Base-by-base conservation (phyloP, 1,140 invertebrate genomes). In the Oppia nitens region DNA sequence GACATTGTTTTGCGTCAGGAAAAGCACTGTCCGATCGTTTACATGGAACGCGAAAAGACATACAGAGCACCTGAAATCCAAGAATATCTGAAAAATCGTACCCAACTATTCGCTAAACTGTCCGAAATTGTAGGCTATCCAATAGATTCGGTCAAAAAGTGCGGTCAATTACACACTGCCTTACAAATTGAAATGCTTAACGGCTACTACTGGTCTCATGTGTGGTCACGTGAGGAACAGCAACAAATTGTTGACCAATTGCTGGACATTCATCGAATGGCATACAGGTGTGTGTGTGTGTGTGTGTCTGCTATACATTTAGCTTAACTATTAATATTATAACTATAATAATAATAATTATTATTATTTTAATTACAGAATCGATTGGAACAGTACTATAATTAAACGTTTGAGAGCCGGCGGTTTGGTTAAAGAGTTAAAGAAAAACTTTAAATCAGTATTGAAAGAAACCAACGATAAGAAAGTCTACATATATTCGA, bases 401-500 rank as follows among this genome's bases (percentile, higher is more conserved):
- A 17, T 56, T 47, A 56, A 21, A 47, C 14, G 20, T 56, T 9
- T 23, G 4, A 20, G n/a, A 12, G 14, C 21, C 47, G 59, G 59
- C 12, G 21, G 29, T 20, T 23, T 60, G 3, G 27, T 60, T 3
- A 57, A 60, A 28, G 59, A 60, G n/a, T 29, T 60, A 1, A 21
- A 24, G 14, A 25, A 57, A 24, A 49, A 50, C 17, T 48, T 29
- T 28, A 25, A 21, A 17, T 49, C 26, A 14, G 24, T 11, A 17
- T 11, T 50, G 47, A 11, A 17, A 49, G 23, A 57, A 12, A 12
- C 3, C 49, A 26, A 26, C 25, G 23, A 27, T 20, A 60, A 60
- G 32, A 56, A 27, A 25, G 14, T 50, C 78, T 82, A 81, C 63
- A 85, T 84, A 82, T 77, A 83, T 59, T 62, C 60, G 4, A 62